Percentiles rank a stretch among this genome's conserved stretches.
phyloP scores from a whole-genome alignment of 2,113 vertebrate species.

The Aphelocoma coerulescens region DNA sequence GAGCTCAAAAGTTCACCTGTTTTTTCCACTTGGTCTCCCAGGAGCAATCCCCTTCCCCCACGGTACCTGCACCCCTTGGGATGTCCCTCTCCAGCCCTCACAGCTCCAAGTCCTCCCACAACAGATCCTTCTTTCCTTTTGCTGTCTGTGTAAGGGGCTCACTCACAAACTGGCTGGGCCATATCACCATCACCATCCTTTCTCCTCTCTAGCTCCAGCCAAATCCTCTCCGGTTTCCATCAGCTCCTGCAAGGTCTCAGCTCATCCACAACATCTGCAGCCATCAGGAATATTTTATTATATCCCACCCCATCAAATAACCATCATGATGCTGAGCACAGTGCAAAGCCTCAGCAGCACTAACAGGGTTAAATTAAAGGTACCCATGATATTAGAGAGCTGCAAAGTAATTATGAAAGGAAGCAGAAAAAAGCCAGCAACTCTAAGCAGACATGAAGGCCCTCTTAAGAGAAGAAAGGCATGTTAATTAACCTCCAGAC shows the following conservation, averaged over 20 bases:
- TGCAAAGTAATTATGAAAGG: slow-evolving; percentile 43
- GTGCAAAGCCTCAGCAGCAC: neutral
- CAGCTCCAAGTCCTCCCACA: neutral
- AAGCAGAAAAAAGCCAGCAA: slow-evolving; percentile 38
- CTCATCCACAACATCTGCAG: neutral
- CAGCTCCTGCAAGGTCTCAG: neutral
- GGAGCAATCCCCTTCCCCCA: neutral
- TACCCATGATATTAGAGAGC: neutral
- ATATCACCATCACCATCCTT: neutral
- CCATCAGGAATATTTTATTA: neutral
- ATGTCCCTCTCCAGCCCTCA: neutral
- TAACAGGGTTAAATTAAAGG: slow-evolving; percentile 57
- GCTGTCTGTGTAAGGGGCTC: neutral
- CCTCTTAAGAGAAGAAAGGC: slow-evolving; percentile 66
- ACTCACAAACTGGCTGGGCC: neutral
- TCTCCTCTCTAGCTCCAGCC: neutral
- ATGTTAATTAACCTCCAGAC: slow-evolving; percentile 71
- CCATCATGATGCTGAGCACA: neutral
- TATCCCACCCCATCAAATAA: neutral
- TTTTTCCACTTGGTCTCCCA: neutral
- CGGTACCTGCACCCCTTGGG: accelerated
- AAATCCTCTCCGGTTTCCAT: neutral
- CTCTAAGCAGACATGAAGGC: slow-evolving; percentile 41
- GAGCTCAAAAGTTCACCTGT: neutral
- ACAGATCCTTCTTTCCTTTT: neutral